These are phyloP conservation scores for Podarcis cretensis DNA, from an alignment of 2,113 vertebrate genomes.

Conservation along the genomic window DNA sequence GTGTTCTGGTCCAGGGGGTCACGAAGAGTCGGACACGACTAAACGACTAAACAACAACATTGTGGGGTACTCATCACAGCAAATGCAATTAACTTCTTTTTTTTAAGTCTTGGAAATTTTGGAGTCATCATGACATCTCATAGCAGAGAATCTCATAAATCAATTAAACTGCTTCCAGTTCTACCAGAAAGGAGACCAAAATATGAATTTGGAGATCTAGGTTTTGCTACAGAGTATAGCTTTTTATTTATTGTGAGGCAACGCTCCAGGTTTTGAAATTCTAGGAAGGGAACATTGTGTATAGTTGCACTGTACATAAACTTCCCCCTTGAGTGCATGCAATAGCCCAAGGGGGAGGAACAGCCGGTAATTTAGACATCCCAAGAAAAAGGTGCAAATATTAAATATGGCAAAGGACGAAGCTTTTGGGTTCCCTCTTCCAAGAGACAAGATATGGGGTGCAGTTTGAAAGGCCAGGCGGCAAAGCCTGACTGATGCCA, in stretches of 20 bases:
- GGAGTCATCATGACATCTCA: too few species aligned
- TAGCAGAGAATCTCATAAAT: too few species aligned
- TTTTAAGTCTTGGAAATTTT: too few species aligned
- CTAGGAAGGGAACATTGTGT: background rate
- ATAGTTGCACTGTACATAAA: background rate
- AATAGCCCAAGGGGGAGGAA: background rate
- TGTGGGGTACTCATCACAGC: too few species aligned
- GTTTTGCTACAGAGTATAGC: background rate
- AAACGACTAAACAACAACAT: too few species aligned
- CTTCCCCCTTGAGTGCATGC: background rate
- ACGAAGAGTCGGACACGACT: too few species aligned
- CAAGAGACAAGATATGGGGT: background rate
- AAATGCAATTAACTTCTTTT: too few species aligned
- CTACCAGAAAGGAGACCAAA: background rate
- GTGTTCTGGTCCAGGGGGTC: too few species aligned
- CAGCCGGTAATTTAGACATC: background rate
- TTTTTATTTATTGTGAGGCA: constrained; percentile 4
- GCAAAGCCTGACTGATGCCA: background rate
- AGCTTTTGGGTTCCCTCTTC: background rate
- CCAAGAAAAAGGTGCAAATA: background rate
- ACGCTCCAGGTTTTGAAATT: background rate
- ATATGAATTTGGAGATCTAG: background rate
- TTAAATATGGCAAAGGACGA: background rate
- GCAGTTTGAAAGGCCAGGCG: background rate
- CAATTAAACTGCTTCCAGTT: too few species aligned